Evolutionary conservation across 2,888 invertebrate genomes (phyloP), one percentile per base, ranked within the genome.

Genomic region (Thymelicus lineola): DNA sequence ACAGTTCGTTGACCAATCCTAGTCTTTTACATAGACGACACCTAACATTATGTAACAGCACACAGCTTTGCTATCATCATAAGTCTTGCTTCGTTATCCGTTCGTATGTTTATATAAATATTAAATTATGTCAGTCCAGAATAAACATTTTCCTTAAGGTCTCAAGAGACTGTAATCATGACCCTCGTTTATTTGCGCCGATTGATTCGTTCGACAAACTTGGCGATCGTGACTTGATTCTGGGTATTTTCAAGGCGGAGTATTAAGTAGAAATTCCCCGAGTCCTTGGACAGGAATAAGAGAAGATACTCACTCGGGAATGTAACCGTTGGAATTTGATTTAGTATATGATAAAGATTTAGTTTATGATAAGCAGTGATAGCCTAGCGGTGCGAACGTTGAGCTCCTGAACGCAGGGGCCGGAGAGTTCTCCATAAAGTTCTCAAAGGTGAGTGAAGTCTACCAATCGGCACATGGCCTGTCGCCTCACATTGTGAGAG

Each of bases 171-270:
- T 53, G 59, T 58, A 64, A 69, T 69, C 71, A 55, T 68, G 72
- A 72, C 71, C 71, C 67, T 69, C 58, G 63, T 36, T 64, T 62
- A 69, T 71, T 70, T 71, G 73, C 63, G 57, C 71, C 71, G 68
- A 72, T 73, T 75, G 72, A 74, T 76, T 74, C 63, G 63, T 76
- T 73, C 63, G 57, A 58, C 69, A 62, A 72, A 69, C 69, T 69
- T 73, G 42, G 59, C 61, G 61, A 62, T 72, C 63, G 69, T 72
- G 66, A 72, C 66, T 72, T 63, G 66, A 69, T 69, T 69, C 58
- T 50, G 42, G 58, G 38, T 46, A 69, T 58, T 69, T 68, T 61
- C 53, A 60, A 38, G 46, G 63, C 45, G 63, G 63, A 50, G 63
- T 69, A 69, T 63, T 63, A 69, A 63, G 50, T 69, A 64, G 57